Conservation (phyloP, 2,797 vertebrate genomes). For the Etheostoma nigrum region DNA sequence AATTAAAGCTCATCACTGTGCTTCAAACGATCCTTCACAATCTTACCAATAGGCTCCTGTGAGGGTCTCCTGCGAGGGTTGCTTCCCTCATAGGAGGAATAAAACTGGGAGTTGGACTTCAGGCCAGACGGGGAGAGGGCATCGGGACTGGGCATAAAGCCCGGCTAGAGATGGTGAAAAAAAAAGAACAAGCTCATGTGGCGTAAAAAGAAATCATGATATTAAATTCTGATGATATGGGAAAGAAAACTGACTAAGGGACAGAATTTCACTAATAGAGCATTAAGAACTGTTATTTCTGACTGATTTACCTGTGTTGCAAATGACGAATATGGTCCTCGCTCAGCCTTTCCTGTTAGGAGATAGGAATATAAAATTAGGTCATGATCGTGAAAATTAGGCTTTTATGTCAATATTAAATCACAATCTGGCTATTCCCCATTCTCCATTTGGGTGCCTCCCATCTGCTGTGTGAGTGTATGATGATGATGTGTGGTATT, state of each 20-base stretch:
- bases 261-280: neutral
- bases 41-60: slow-evolving; percentile 90
- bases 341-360: slow-evolving; percentile 89
- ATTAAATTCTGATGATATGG: neutral
- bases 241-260: neutral
- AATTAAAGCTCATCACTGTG: neutral
- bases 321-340: slow-evolving; percentile 88
- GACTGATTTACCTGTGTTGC: slow-evolving; percentile 83
- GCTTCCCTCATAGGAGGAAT: slow-evolving; percentile 84
- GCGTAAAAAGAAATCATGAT: slow-evolving; percentile 2
- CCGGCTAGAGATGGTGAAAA: slow-evolving; percentile 73
- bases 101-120: slow-evolving; percentile 91
- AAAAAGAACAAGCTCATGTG: slow-evolving; percentile 14
- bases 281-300: neutral
- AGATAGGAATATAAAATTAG: slow-evolving; percentile 56
- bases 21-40: slow-evolving; percentile 5
- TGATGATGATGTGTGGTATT: slow-evolving; percentile 76
- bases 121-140: slow-evolving; percentile 89
- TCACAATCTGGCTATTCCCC: slow-evolving; percentile 55
- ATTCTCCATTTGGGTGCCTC: slow-evolving; percentile 56
- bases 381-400: slow-evolving; percentile 48
- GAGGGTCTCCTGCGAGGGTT: slow-evolving; percentile 87
- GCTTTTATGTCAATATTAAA: slow-evolving; percentile 71
- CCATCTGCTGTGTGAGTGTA: slow-evolving; percentile 69
- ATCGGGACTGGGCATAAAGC: slow-evolving; percentile 90